Evolutionary conservation across 1,140 invertebrate species (phyloP).

Genomic region (Brachionus calyciflorus): DNA sequence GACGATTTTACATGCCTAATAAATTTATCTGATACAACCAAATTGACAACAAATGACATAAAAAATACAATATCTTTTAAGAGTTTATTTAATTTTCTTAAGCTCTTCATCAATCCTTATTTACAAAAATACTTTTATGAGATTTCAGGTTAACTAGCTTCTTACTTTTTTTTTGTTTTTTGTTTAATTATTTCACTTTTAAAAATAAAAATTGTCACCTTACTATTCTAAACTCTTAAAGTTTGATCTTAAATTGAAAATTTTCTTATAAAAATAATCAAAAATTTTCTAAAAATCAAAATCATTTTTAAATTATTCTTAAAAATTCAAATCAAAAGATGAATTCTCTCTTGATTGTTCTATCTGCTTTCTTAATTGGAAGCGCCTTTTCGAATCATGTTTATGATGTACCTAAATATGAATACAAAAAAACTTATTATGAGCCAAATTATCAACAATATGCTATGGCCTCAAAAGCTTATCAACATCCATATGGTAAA

Average conservation of each 20-base stretch:
- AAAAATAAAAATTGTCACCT: constrained; percentile 3
- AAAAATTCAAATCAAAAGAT: background rate
- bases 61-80: background rate
- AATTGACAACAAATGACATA: background rate
- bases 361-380: background rate
- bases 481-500: background rate
- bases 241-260: background rate
- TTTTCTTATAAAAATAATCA: background rate
- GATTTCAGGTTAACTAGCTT: background rate
- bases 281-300: background rate
- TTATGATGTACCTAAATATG: background rate
- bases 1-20: background rate
- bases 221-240: background rate
- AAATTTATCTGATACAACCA: too few relatives aligned
- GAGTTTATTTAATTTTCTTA: constrained; percentile 17
- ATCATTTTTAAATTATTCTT: background rate
- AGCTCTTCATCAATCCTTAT: constrained; percentile 25
- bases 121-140: constrained; percentile 34
- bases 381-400: background rate
- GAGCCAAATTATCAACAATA: constrained; percentile 13
- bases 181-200: background rate
- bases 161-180: background rate
- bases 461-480: background rate
- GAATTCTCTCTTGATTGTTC: background rate
- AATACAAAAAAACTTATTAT: background rate